Evolutionary conservation across 64 coral and sea anemone species (phyloP), one percentile per base, ranked within the genome.

Genomic region (Anthopleura sola): DNA sequence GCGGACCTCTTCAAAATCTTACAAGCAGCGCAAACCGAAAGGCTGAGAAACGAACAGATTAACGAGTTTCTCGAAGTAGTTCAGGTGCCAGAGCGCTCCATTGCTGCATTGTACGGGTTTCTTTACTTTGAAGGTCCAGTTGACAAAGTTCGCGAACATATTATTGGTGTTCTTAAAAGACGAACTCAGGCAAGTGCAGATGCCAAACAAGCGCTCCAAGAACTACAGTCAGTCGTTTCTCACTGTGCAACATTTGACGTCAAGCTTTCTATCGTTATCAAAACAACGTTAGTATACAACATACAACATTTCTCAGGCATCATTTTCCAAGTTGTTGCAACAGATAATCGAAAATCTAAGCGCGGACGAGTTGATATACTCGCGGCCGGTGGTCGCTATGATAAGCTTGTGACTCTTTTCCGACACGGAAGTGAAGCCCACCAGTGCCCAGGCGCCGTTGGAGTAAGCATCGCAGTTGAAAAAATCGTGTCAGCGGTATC

Each of bases 321-420:
- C 21, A 82, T 95, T 56, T 99, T 99, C 82, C 97, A 99, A 84
- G 94, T 99, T 82, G 97, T 99, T 14, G 93, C 97, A 36, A 87
- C 80, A 0, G 88, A 99, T 66, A 91, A 90, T 31, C 92, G 96
- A 20, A 98, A 99, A 85, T 85, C 47, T 31, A 99, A 92, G 33
- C 92, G 92, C 21, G 92, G 92, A 33, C 89, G 88, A 5, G 89
- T 94, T n/a, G 97, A 99, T 68, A 99, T 99, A 50, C 75, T 99
- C 2, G 97, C 97, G 17, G 93, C 97, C 28, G 97, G 97, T 6
- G 97, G 97, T 3, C 87, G 97, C 37, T 95, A 99, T 44, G 97
- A 99, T 60, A 95, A 99, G 75, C 84, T 99, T 19, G 87, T 99
- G 37, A 84, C 84, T 29, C 69, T 79, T 26, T 99, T 99, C 60